phyloP scores from a whole-genome alignment of 2,888 invertebrate genomes.

The Rhopalosiphum nymphaeae region DNA sequence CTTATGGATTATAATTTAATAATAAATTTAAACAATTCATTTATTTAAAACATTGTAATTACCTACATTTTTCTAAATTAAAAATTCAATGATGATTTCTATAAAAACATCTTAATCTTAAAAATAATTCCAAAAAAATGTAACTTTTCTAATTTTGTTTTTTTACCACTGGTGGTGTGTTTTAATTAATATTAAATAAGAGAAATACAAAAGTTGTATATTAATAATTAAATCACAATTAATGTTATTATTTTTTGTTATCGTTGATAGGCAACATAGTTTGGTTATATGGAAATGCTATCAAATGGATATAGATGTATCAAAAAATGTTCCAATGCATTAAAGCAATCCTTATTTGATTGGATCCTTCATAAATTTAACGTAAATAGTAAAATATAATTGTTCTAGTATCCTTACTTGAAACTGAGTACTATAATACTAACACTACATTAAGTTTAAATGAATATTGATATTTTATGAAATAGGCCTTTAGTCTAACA shows the following conservation, averaged over 20 bases:
- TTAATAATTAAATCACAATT: constrained; percentile 8
- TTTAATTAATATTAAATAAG: background rate
- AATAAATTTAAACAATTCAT: background rate
- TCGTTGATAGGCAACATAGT: constrained; percentile 57
- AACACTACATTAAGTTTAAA: constrained; percentile 52
- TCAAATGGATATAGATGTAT: constrained; percentile 62
- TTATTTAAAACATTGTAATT: background rate
- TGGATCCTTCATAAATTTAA: constrained; percentile 63
- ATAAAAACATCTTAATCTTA: background rate
- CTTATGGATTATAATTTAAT: background rate
- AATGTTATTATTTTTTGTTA: constrained; percentile 61
- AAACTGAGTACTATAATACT: constrained; percentile 34
- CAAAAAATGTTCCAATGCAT: constrained; percentile 58
- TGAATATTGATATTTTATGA: background rate
- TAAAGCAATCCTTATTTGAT: constrained; percentile 61
- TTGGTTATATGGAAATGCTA: constrained; percentile 62
- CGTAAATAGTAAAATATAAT: constrained; percentile 47
- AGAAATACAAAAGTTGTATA: background rate
- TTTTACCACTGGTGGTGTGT: background rate
- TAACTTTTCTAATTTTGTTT: background rate
- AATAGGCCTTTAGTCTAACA: constrained; percentile 20
- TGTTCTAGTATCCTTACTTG: constrained; percentile 37
- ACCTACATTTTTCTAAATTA: background rate
- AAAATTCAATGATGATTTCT: too few relatives aligned
- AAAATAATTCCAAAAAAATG: background rate